Base-by-base conservation (phyloP, 2,888 invertebrate genomes). In the Hirtodrosophila duncani region DNA sequence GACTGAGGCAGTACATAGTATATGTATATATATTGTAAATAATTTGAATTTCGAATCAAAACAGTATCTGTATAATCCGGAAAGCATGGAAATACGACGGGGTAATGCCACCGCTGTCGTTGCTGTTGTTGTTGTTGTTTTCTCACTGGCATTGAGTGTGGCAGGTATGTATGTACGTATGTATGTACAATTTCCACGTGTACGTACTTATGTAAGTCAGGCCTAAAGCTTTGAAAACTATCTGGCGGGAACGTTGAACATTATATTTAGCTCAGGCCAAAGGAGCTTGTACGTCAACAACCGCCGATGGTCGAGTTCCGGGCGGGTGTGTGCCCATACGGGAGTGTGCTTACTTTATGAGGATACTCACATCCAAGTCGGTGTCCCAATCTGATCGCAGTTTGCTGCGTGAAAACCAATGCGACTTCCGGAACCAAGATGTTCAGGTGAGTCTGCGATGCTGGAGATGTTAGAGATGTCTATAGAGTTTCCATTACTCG, bases 301-400 rank as follows among this genome's bases (percentile, higher is more conserved):
- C 41, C 5, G 26, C 42, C 3, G 41, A 37, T 24, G 49, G 45
- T 16, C 42, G 38, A 16, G 31, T 41, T 24, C 4, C 20, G 3
- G 36, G 60, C 0, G 63, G 63, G 2, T 77, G 75, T 27, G 64
- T 36, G 5, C 42, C 70, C 0, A 37, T 77, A 3, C 49, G 50
- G 0, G 46, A 67, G 7, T 77, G 75, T 6, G 64, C 20, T 2
- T 56, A 43, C 48, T 80, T 78, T 38, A 65, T 78, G 66, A n/a
- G 29, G 7, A 58, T 80, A 11, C 36, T 75, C 1, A 0, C 10
- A 1, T 29, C 38, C 1, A 16, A 24, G 3, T 23, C 31, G 16
- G 27, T 60, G 0, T 37, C 63, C 3, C 34, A 60, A 9, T 17
- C 37, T 4, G 59, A 78, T 20, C 63, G 81, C 1, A 34, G 2